Evolutionary conservation across 1,140 invertebrate genomes (phyloP).

Genomic region (Drosophila suzukii): DNA sequence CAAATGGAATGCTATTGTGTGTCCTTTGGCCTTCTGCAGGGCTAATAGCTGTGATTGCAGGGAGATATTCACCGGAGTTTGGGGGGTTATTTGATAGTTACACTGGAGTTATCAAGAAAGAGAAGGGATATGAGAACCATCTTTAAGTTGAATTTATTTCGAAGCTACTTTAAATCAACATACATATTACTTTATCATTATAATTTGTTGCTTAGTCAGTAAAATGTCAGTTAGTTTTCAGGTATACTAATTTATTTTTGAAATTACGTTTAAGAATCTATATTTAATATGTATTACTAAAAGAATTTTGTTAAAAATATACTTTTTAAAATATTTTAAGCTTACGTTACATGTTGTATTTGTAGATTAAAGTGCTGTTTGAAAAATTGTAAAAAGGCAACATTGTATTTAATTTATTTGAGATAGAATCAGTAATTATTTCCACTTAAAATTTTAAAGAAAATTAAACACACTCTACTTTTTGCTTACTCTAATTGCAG

Average conservation of each 20-base stretch:
- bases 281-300: too few species aligned
- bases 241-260: too few species aligned
- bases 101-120: not conserved
- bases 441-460: too few species aligned
- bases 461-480: not conserved
- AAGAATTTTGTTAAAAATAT: too few species aligned
- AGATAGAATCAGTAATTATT: not conserved
- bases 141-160: not conserved
- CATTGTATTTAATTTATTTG: not conserved
- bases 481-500: constrained; percentile 17
- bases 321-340: too few species aligned
- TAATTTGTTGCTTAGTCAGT: too few species aligned
- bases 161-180: not conserved
- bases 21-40: constrained; percentile 29
- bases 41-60: constrained; percentile 34
- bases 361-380: not conserved
- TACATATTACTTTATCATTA: too few species aligned
- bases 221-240: too few species aligned
- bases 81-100: not conserved
- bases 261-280: too few species aligned
- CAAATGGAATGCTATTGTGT: constrained; percentile 65
- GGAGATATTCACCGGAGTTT: not conserved
- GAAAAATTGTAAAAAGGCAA: too few species aligned
- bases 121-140: not conserved
- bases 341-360: not conserved